These are phyloP conservation scores for Mycteria americana DNA, from an alignment of 2,797 vertebrate genomes.

Conservation along the genomic window DNA sequence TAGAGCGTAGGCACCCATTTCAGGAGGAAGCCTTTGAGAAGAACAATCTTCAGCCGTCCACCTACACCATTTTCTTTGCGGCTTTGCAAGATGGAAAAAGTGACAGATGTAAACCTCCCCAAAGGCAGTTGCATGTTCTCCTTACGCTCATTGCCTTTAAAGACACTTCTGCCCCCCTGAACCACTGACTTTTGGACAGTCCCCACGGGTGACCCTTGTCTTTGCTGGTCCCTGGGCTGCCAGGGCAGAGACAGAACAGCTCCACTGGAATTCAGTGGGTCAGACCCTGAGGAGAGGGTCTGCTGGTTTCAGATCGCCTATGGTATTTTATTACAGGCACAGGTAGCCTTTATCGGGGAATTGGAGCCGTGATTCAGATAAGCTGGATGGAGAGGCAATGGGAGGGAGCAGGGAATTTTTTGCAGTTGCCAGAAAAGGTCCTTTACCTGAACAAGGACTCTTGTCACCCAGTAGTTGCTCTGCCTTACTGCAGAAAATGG, in stretches of 20 bases:
- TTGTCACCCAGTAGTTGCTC: neutral
- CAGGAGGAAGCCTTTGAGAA: conserved; percentile 57
- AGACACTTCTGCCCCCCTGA: neutral
- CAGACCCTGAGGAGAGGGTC: neutral
- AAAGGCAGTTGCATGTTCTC: neutral
- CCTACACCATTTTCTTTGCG: conserved; percentile 49
- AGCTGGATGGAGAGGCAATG: neutral
- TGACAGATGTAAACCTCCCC: conserved; percentile 38
- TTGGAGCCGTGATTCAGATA: neutral
- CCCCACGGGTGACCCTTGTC: neutral
- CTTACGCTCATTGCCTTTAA: neutral
- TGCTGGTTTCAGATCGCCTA: neutral
- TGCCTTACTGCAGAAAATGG: neutral
- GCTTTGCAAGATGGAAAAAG: conserved; percentile 33
- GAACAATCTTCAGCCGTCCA: conserved; percentile 55
- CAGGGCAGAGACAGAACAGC: neutral
- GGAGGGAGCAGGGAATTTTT: neutral
- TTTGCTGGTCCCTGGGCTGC: neutral
- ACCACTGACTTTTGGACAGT: fast-evolving
- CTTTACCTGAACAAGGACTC: neutral
- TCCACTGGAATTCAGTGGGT: neutral
- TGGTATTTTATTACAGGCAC: neutral
- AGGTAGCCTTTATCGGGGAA: neutral
- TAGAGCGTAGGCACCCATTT: conserved; percentile 64
- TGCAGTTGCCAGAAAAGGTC: neutral